These are phyloP conservation scores for Cephus rjabovi DNA, from an alignment of 2,888 invertebrate genomes.

Conservation along the genomic window DNA sequence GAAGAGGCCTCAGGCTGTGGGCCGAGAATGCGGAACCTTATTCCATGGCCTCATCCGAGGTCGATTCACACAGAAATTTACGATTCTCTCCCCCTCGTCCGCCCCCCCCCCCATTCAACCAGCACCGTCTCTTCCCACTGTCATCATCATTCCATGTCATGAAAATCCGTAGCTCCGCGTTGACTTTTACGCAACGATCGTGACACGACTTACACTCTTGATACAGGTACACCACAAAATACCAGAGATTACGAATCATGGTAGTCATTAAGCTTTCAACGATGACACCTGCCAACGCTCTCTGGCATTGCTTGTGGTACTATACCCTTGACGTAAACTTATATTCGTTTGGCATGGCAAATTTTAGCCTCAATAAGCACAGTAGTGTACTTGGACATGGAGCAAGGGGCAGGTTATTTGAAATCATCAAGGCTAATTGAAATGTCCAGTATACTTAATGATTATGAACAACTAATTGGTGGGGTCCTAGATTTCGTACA, in stretches of 20 bases:
- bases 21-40: slow-evolving; percentile 64
- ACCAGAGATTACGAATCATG: neutral
- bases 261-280: neutral
- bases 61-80: slow-evolving; percentile 47
- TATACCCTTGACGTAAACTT: neutral
- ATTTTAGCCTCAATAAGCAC: neutral
- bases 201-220: neutral
- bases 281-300: neutral
- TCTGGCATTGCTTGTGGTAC: neutral
- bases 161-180: neutral
- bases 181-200: slow-evolving; percentile 2
- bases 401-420: neutral
- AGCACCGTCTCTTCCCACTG: slow-evolving; percentile 20
- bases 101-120: neutral
- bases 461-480: neutral
- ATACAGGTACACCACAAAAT: neutral
- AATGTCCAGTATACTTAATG: neutral
- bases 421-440: neutral
- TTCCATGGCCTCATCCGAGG: slow-evolving; percentile 32
- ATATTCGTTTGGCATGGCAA: neutral
- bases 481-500: neutral
- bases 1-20: slow-evolving; percentile 59
- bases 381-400: neutral
- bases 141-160: slow-evolving; percentile 7
- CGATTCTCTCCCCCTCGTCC: slow-evolving; percentile 15